Percentiles rank a stretch among this genome's conserved stretches.
phyloP scores from a whole-genome alignment of 2,797 vertebrate genomes.

The Knipowitschia caucasica region DNA sequence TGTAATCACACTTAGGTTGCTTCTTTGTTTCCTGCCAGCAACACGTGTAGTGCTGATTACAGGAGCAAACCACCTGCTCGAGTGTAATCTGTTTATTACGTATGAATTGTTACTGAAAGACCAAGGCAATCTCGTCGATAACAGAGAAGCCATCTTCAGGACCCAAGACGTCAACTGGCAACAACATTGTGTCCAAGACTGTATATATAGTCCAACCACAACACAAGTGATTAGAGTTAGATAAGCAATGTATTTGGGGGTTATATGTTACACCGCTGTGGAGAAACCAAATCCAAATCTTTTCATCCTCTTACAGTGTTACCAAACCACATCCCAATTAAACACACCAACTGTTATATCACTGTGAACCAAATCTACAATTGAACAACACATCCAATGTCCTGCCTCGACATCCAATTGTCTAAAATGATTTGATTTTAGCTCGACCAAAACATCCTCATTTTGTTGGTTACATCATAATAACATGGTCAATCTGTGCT shows the following conservation, averaged over 20 bases:
- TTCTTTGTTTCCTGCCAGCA: no score
- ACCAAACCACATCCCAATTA: neutral
- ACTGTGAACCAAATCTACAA: neutral
- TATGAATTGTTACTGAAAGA: no score
- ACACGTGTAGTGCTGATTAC: no score
- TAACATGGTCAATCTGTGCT: neutral
- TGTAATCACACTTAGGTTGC: no score
- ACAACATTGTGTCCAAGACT: neutral
- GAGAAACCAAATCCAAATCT: neutral
- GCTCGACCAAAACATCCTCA: neutral
- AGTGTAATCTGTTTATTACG: no score
- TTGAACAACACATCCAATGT: neutral
- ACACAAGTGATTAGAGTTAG: neutral
- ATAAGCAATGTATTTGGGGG: neutral
- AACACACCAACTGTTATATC: neutral
- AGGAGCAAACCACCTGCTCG: no score
- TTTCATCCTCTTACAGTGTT: constrained; percentile 1
- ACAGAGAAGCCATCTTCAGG: no score
- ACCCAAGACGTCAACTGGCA: neutral
- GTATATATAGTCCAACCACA: neutral
- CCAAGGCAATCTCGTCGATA: no score
- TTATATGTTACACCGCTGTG: neutral
- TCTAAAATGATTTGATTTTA: neutral
- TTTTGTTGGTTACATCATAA: constrained; percentile 3
- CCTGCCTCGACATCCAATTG: neutral